phyloP scores from a whole-genome alignment of 2,113 vertebrate species.

The Hippopotamus amphibius region DNA sequence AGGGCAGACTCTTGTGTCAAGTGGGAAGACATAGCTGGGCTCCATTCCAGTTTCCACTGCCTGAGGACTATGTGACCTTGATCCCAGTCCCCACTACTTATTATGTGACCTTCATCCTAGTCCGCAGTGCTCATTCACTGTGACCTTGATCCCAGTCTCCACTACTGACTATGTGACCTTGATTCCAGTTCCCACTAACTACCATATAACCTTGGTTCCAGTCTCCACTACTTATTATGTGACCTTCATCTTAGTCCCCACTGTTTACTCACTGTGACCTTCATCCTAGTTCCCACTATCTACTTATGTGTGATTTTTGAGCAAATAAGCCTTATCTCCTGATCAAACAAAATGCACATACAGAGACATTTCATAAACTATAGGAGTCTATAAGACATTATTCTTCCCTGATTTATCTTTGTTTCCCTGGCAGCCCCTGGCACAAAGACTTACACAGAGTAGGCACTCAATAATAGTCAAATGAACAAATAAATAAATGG shows the following conservation, averaged over 20 bases:
- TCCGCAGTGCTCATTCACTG: background rate
- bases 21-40: background rate
- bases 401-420: constrained; percentile 42
- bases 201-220: background rate
- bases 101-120: background rate
- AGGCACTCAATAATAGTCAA: background rate
- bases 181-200: background rate
- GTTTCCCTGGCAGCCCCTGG: constrained; percentile 3
- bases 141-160: background rate
- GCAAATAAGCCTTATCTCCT: background rate
- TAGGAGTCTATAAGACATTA: background rate
- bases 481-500: background rate
- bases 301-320: background rate
- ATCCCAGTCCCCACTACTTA: background rate
- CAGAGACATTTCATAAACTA: background rate
- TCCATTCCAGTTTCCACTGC: background rate
- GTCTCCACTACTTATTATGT: background rate
- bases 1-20: background rate
- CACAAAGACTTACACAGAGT: background rate
- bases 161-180: background rate
- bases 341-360: background rate
- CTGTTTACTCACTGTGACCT: background rate
- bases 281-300: background rate
- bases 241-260: background rate
- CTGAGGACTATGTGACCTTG: background rate